Percentiles rank a stretch among this genome's conserved stretches.
These are phyloP conservation scores for Anguilla marmorata DNA, from an alignment of 2,797 vertebrate species.

Conservation along the genomic window DNA sequence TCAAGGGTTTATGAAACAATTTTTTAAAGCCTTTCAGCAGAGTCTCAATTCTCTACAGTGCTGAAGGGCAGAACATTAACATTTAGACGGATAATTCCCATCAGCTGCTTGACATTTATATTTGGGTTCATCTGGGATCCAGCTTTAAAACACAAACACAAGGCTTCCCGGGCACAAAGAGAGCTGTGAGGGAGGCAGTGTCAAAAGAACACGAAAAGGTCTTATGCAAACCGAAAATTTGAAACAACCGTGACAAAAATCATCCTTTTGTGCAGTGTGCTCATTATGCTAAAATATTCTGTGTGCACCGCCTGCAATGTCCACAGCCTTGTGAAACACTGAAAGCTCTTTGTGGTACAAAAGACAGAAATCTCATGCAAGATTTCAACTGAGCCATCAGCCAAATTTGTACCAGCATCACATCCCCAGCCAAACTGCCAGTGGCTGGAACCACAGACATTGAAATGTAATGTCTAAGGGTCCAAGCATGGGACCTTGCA, in stretches of 20 bases:
- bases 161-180: background rate
- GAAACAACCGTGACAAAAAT: background rate
- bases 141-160: background rate
- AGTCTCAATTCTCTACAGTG: constrained; percentile 13
- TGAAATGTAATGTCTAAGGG: background rate
- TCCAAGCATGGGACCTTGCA: background rate
- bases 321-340: background rate
- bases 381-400: background rate
- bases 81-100: constrained; percentile 15
- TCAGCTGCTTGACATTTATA: constrained; percentile 15
- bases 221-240: background rate
- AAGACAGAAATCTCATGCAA: background rate
- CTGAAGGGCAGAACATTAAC: constrained; percentile 11
- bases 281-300: background rate
- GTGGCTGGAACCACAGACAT: background rate
- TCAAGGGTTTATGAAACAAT: background rate
- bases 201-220: background rate
- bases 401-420: background rate
- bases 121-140: background rate
- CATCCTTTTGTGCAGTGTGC: background rate
- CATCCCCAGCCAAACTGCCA: background rate
- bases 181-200: background rate
- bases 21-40: background rate
- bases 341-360: background rate
- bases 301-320: background rate